A percentile compares a stretch with the other conserved stretches of the same genome.
Evolutionary conservation across 2,113 vertebrate species (phyloP).

Genomic region (Albula goreensis): DNA sequence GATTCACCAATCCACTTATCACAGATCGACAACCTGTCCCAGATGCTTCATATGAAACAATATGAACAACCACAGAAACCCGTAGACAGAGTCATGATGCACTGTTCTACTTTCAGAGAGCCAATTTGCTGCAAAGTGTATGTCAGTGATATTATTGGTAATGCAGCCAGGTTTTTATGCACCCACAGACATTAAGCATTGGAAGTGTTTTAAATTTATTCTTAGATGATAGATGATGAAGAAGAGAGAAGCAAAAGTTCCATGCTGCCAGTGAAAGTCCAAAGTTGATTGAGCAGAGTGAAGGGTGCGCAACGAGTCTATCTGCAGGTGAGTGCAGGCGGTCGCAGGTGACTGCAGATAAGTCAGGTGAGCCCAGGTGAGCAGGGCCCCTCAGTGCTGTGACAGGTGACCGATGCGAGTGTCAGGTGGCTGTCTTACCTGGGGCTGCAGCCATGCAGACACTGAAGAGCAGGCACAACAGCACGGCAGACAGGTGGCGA

Average conservation of each 20-base stretch:
- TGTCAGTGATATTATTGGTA: no score
- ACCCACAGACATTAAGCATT: no score
- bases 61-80: neutral
- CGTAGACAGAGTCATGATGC: neutral
- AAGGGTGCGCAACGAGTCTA: no score
- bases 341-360: neutral
- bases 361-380: neutral
- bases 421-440: slow-evolving; percentile 12
- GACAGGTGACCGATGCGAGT: neutral
- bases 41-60: neutral
- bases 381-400: neutral
- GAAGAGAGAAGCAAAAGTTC: neutral
- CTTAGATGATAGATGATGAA: neutral
- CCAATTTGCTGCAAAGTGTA: no score
- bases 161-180: no score
- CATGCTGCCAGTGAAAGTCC: neutral
- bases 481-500: neutral
- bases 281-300: neutral
- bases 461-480: slow-evolving; percentile 12
- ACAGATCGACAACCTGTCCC: neutral
- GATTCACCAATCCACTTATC: neutral
- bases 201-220: neutral
- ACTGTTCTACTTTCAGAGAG: neutral
- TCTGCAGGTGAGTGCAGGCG: neutral
- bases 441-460: neutral